Evolutionary conservation across 2,888 invertebrate species (phyloP), one percentile per base, ranked within the genome.

Genomic region (Cepaea hortensis): DNA sequence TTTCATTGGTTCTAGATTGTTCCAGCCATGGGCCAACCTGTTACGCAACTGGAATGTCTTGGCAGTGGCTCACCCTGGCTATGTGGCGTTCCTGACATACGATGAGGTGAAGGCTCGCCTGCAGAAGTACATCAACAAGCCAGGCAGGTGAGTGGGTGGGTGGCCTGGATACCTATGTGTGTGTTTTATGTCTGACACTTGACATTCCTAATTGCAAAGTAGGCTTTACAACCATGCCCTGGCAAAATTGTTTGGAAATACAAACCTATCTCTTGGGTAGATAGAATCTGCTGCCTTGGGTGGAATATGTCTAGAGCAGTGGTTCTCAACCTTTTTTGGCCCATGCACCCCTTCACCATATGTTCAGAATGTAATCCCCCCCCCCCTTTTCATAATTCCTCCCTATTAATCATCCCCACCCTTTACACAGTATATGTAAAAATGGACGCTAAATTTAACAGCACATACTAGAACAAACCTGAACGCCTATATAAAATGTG

Each of bases 101-200:
- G 99, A 99, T 94, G 99, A 99, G 95, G 99, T 99, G 48, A 99
- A 99, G 95, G 99, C 99, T 87, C 96, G 99, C 85, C 96, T 99
- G 87, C 98, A 98, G 95, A 98, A 98, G 94, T 98, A 98, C 95
- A 98, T 98, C 90, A 97, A 97, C 93, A 99, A 98, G 95, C 99
- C 99, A 86, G 99, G 99, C 93, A 99, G 99, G 96, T 99, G 11
- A 65, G 81, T 77, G 9, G 15, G 5, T 3, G 23, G 15, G 65
- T 15, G 9, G 9, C 13, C 18, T 1, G 13, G 35, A 35, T 35
- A 35, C 0, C 35, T 35, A 1, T 35, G 35, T 35, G 35, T 65
- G 18, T 65, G 65, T 65, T 65, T 18, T 65, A 18, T 65, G 65
- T 65, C 65, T 65, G 18, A 65, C 18, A 18, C 9, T 18, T 65